These are phyloP conservation scores for Arothron firmamentum DNA, from an alignment of 2,113 vertebrate genomes.

Conservation along the genomic window DNA sequence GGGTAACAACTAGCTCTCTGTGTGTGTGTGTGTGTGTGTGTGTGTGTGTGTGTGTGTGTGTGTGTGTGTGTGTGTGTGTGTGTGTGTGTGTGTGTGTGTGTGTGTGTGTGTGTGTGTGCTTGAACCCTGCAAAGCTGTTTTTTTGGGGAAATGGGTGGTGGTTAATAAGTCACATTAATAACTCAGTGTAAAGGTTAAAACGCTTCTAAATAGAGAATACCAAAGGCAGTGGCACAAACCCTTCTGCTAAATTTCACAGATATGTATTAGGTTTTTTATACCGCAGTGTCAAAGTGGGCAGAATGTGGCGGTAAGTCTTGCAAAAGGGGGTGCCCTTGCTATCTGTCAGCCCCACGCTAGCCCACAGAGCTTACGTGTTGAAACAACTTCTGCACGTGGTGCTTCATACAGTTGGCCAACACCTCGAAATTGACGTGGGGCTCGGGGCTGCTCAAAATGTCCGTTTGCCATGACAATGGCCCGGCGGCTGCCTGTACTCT, in stretches of 20 bases:
- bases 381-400: conserved; percentile 47
- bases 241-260: conserved; percentile 75
- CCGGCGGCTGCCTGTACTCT: conserved; percentile 20
- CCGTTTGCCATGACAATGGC: conserved; percentile 14
- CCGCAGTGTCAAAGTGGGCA: conserved; percentile 69
- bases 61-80: no score
- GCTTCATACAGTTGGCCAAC: conserved; percentile 56
- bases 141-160: conserved; percentile 62
- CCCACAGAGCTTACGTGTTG: conserved; percentile 19
- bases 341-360: conserved; percentile 9
- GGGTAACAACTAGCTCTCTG: conserved; percentile 21
- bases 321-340: conserved; percentile 38
- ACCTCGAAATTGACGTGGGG: conserved; percentile 21
- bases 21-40: no score
- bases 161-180: conserved; percentile 59
- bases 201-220: conserved; percentile 56
- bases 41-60: not conserved
- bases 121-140: conserved; percentile 25
- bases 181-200: conserved; percentile 61
- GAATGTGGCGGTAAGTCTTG: conserved; percentile 63
- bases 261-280: conserved; percentile 70
- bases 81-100: no score
- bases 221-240: conserved; percentile 72
- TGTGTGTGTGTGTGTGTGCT: not conserved
- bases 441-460: conserved; percentile 18